phyloP scores from a whole-genome alignment of 2,888 invertebrate genomes.

The Hipparchia semele region DNA sequence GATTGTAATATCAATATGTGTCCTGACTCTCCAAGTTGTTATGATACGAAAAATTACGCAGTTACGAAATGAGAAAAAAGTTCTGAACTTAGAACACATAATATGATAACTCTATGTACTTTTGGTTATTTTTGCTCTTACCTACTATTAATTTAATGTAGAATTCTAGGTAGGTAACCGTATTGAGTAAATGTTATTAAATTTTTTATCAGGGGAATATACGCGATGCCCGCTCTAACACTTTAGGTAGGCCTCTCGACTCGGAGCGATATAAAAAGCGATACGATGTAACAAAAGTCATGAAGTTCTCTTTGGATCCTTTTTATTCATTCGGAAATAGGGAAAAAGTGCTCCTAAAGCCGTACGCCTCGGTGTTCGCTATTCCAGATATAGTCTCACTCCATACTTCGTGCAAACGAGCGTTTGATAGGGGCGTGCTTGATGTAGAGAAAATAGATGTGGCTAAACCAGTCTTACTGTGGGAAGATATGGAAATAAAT shows the following conservation, averaged over 20 bases:
- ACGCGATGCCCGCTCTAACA: neutral
- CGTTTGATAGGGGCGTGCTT: conserved; percentile 68
- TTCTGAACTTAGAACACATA: no score
- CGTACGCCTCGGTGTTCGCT: conserved; percentile 68
- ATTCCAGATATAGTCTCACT: conserved; percentile 69
- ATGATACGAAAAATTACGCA: no score
- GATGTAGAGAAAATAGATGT: conserved; percentile 51
- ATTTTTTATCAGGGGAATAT: neutral
- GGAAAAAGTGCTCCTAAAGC: conserved; percentile 77
- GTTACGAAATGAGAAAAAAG: no score
- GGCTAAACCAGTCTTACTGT: conserved; percentile 31
- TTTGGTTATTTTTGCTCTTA: no score
- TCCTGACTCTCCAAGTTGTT: no score
- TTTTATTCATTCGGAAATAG: conserved; percentile 77
- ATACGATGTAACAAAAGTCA: conserved; percentile 76
- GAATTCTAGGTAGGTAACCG: no score
- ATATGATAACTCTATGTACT: no score
- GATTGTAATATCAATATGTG: no score
- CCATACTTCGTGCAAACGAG: conserved; percentile 79
- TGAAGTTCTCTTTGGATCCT: conserved; percentile 72
- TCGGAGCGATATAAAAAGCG: conserved; percentile 55
- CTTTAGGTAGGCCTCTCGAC: conserved; percentile 13
- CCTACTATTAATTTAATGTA: no score
- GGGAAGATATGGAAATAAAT: conserved; percentile 5
- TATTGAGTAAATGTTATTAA: no score